Base-by-base conservation (phyloP, 2,888 invertebrate species). In the Notodonta dromedarius region DNA sequence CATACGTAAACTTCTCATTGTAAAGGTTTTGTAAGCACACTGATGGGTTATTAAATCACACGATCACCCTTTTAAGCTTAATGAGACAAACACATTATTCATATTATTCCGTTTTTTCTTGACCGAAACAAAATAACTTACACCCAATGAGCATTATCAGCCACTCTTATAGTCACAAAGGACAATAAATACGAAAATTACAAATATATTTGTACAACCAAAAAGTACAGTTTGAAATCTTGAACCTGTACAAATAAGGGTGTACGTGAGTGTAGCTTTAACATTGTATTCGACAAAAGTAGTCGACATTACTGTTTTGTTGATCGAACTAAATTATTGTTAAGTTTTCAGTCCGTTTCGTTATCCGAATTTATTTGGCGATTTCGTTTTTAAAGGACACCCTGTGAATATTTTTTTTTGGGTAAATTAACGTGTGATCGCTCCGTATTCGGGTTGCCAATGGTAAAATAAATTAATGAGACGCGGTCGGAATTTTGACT, bases 61-160 rank as follows among this genome's bases (percentile, higher is more conserved):
- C 71, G 69, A 74, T 77, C 82, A 5, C 76, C 90, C 91, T 80
- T 91, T 79, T 88, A 85, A 65, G 90, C 85, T 86, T 90, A 91
- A 91, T 90, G 90, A 91, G 90, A 90, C 88, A 89, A 88, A 90
- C 79, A 84, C 82, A 84, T 86, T 85, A 87, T 86, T 88, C 86
- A 85, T 87, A 84, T 81, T 79, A 79, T 64, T 76, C 74, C 64
- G 78, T 73, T 80, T 85, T 86, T 84, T 86, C 84, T 82, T 75
- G 78, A 79, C 65, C 75, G 70, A 80, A 79, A 86, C 86, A 83
- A 87, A 85, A 89, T 90, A 89, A 90, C 86, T 89, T 86, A 88
- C 85, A 82, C 85, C 79, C 83, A 87, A 84, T 88, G 87, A 86
- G 84, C 83, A 86, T 89, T 87, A 85, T 84, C 86, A 86, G 72